Evolutionary conservation across 2,797 vertebrate species (phyloP).

Genomic region (Lithobates pipiens): DNA sequence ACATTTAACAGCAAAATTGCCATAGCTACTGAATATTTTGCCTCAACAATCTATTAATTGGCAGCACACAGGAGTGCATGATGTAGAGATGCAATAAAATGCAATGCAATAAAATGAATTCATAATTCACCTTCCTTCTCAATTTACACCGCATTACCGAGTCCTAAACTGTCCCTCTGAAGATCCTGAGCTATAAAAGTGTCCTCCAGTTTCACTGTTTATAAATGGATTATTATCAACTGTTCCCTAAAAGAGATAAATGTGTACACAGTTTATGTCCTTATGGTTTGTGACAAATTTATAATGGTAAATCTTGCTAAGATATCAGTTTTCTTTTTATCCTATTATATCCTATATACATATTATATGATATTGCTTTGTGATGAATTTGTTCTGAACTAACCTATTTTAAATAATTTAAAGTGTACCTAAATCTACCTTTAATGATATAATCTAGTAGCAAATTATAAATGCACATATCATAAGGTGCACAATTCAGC

Average conservation of each 20-base stretch:
- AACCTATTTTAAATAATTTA: too few relatives aligned
- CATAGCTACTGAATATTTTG: slow-evolving; percentile 32
- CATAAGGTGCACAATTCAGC: too few relatives aligned
- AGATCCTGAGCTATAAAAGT: background rate
- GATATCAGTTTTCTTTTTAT: background rate
- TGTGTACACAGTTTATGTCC: background rate
- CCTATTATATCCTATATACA: too few relatives aligned
- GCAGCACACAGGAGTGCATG: background rate
- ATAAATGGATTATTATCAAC: background rate
- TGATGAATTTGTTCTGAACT: too few relatives aligned
- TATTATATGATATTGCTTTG: too few relatives aligned
- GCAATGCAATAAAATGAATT: background rate
- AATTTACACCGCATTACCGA: background rate
- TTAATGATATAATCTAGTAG: too few relatives aligned
- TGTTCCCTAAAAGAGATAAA: slow-evolving; percentile 7
- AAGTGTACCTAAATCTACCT: too few relatives aligned
- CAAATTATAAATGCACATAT: too few relatives aligned
- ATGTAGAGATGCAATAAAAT: background rate
- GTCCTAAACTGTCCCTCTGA: background rate
- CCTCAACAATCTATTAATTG: slow-evolving; percentile 46
- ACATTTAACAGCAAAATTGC: slow-evolving; percentile 9
- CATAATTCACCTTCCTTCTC: background rate
- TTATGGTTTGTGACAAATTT: slow-evolving; percentile 1
- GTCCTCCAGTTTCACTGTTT: background rate
- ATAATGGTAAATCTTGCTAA: slow-evolving; percentile 14